Evolutionary conservation across 2,888 invertebrate genomes (phyloP), one percentile per base, ranked within the genome.

Genomic region (Liodrosophila aerea): DNA sequence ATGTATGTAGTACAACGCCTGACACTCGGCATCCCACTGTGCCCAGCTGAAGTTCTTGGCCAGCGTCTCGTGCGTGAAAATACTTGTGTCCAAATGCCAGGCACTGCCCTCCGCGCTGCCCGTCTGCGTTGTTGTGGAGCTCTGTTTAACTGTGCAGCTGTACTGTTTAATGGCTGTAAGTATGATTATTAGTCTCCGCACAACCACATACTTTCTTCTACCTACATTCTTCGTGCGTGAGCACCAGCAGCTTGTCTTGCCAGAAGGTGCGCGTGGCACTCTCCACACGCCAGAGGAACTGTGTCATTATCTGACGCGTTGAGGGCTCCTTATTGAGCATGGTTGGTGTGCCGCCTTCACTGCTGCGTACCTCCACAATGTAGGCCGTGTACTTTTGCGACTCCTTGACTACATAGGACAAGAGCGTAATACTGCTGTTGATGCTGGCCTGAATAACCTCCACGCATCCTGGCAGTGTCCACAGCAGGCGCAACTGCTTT

Each of bases 1-100:
- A 88, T 96, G 95, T 75, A 96, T 96, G 88, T 96, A 96, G 89
- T 95, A 96, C 0, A 97, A 90, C 8, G 95, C 94, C 92, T 96
- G 93, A 3, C 87, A 80, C 37, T 88, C 88, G 60, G 94, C 92
- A 87, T 96, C 95, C 96, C 96, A 96, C 80, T 96, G 96, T 0
- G 95, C 95, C 96, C 96, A 97, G 31, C 94, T 93, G 84, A 96
- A 96, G 37, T 92, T 93, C 84, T 93, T 93, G 1, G 95, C 94
- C 66, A 93, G 90, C 5, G 90, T 91, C 76, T 93, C 93, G 2
- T 92, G 91, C 16, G 91, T 91, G 0, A 92, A 83, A 11, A 92
- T 90, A 11, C 91, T 91, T 0, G 91, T 91, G 80, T 92, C 92
- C 66, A 93, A 91, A 9, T 91, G 91, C 92, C 92, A 93, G 31